phyloP scores from a whole-genome alignment of 2,797 vertebrate genomes.

The Paratrypauchen microcephalus region DNA sequence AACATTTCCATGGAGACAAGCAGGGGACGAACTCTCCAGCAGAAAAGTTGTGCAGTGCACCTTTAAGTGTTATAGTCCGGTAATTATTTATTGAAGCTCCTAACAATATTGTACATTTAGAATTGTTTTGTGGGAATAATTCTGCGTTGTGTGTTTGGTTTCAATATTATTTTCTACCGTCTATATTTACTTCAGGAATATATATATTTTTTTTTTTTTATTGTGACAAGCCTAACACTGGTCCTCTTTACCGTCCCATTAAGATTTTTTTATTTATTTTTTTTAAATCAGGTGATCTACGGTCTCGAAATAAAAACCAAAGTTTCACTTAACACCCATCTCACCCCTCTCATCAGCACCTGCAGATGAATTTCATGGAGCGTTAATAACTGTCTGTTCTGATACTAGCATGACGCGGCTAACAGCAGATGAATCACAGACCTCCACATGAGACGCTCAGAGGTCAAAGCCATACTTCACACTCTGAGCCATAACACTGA shows the following conservation, averaged over 20 bases:
- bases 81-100: no score
- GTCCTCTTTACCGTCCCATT: not conserved
- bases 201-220: no score
- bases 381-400: conserved; percentile 28
- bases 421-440: conserved; percentile 48
- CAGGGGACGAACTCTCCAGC: no score
- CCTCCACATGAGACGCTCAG: conserved; percentile 29
- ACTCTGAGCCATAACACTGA: conserved; percentile 33
- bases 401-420: conserved; percentile 33
- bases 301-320: conserved; percentile 5
- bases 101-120: no score
- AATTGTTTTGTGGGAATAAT: no score
- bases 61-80: no score
- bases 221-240: not conserved
- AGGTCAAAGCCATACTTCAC: conserved; percentile 51
- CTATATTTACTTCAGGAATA: no score
- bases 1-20: no score
- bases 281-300: not conserved
- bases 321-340: not conserved
- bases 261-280: no score
- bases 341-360: conserved; percentile 18
- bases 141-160: no score
- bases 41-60: no score
- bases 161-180: no score
- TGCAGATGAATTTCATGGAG: conserved; percentile 42